Evolutionary conservation across 2,113 vertebrate species (phyloP).

Genomic region (Miniopterus natalensis): DNA sequence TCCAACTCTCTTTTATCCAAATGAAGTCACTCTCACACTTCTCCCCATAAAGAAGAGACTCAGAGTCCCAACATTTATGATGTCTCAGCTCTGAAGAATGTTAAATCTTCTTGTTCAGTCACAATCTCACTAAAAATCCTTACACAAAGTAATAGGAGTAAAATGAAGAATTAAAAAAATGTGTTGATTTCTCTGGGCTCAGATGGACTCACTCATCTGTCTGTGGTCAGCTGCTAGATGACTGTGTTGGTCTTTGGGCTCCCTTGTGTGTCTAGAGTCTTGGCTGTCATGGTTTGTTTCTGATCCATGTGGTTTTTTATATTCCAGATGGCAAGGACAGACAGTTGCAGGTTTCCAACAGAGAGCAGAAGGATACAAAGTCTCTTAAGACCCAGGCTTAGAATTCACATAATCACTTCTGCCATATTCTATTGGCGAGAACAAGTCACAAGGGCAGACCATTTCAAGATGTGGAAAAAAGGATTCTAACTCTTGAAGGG

Average conservation of each 20-base stretch:
- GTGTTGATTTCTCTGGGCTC: neutral
- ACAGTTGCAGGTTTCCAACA: neutral
- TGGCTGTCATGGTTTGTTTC: neutral
- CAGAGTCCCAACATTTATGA: neutral
- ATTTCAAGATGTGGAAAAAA: neutral
- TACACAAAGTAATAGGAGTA: neutral
- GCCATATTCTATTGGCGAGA: neutral
- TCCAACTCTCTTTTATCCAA: neutral
- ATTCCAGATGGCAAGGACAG: slow-evolving; percentile 23
- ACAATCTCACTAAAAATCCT: neutral
- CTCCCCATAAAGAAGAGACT: neutral
- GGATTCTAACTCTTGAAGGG: neutral
- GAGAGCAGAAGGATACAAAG: slow-evolving; percentile 22
- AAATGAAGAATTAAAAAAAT: neutral
- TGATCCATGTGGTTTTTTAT: slow-evolving; percentile 21
- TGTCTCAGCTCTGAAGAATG: neutral
- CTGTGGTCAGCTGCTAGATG: neutral
- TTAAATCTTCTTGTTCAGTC: neutral
- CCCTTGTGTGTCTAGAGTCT: neutral
- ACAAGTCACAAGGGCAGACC: neutral
- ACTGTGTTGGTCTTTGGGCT: neutral
- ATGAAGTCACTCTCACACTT: neutral
- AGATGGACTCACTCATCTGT: neutral
- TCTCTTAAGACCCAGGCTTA: slow-evolving; percentile 34
- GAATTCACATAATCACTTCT: neutral